phyloP scores from a whole-genome alignment of 2,888 invertebrate species.

The Hirtodrosophila alboralis region DNA sequence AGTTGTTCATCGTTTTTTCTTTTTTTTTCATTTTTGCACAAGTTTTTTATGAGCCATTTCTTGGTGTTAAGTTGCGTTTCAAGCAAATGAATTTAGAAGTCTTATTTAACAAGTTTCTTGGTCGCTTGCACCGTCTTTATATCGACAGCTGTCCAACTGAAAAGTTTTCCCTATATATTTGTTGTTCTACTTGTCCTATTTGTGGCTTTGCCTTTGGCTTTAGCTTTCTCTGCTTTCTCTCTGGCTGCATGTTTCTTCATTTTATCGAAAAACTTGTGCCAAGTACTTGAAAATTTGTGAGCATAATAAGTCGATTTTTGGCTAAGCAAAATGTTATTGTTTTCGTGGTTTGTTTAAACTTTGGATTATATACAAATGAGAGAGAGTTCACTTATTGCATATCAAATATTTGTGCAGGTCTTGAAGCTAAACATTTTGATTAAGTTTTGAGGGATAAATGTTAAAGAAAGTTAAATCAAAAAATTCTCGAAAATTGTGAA shows the following conservation, averaged over 20 bases:
- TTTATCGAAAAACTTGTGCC: constrained; percentile 64
- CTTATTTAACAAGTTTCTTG: constrained; percentile 75
- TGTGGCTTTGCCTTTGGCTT: too few species aligned
- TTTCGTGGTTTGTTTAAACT: constrained; percentile 6
- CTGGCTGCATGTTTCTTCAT: constrained; percentile 49
- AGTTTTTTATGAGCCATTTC: constrained; percentile 44
- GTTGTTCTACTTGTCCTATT: constrained; percentile 18
- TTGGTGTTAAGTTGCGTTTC: constrained; percentile 74
- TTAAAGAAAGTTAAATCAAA: too few species aligned
- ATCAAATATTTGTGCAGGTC: too few species aligned
- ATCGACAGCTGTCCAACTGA: constrained; percentile 69
- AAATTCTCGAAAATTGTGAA: too few species aligned
- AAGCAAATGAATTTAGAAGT: constrained; percentile 76
- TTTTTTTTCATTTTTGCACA: too few species aligned
- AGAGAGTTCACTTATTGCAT: neutral
- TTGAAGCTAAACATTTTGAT: too few species aligned
- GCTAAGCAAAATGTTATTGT: constrained; percentile 3
- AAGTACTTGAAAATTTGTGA: constrained; percentile 58
- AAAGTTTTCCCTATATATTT: constrained; percentile 39
- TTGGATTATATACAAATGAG: constrained; percentile 11
- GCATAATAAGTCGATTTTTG: constrained; percentile 47
- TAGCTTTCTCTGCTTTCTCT: too few species aligned
- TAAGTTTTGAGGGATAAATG: too few species aligned
- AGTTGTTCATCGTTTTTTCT: constrained; percentile 64
- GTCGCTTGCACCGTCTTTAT: constrained; percentile 26